Percentiles rank a stretch among this genome's conserved stretches.
Evolutionary conservation across 2,113 vertebrate species (phyloP).

Genomic region (Phalacrocorax brasilianus): DNA sequence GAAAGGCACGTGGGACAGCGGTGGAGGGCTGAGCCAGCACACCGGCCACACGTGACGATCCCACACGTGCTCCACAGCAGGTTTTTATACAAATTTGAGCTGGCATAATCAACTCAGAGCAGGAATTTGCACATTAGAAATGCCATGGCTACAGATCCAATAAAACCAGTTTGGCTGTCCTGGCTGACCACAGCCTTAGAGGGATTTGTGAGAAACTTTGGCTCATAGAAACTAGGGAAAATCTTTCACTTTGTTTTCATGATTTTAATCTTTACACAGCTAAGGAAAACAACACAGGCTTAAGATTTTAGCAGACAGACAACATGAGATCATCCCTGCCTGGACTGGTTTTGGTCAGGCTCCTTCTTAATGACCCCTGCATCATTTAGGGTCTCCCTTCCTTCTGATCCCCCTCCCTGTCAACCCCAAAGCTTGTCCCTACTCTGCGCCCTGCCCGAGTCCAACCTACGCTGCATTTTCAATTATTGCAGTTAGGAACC

Average conservation of each 20-base stretch:
- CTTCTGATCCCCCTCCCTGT: neutral
- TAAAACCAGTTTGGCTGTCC: neutral
- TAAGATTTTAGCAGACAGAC: neutral
- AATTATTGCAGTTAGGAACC: neutral
- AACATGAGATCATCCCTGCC: neutral
- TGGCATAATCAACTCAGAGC: neutral
- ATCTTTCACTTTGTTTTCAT: neutral
- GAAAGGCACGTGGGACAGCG: neutral
- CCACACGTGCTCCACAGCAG: rapidly evolving
- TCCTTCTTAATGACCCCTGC: neutral
- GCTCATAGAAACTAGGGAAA: neutral
- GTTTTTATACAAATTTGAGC: neutral
- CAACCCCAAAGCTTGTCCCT: neutral
- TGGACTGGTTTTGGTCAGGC: rapidly evolving
- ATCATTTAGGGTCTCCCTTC: neutral
- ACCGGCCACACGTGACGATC: rapidly evolving
- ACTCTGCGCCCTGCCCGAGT: rapidly evolving
- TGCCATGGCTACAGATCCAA: neutral
- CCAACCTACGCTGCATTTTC: neutral
- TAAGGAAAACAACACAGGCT: neutral
- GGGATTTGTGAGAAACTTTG: neutral
- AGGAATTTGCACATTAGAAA: neutral
- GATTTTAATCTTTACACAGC: neutral
- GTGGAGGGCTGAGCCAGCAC: neutral
- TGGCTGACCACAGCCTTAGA: neutral